Percentiles rank a stretch among this genome's conserved stretches.
These are phyloP conservation scores for Mythimna impura DNA, from an alignment of 2,888 invertebrate species.

Conservation along the genomic window DNA sequence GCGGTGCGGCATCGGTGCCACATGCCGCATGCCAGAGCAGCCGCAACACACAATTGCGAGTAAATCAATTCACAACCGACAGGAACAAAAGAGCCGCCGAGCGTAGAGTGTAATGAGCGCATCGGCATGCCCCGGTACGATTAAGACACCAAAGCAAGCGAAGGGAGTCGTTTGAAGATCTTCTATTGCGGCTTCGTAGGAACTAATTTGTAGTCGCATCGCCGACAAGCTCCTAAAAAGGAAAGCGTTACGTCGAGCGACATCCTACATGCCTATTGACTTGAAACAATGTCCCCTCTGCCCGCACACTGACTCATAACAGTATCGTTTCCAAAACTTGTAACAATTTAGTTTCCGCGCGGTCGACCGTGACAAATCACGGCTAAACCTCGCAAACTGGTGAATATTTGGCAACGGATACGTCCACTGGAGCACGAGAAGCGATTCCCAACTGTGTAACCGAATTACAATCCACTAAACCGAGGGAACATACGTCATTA, in stretches of 20 bases:
- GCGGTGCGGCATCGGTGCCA: slow-evolving; percentile 41
- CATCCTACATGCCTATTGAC: slow-evolving; percentile 79
- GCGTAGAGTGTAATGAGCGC: slow-evolving; percentile 74
- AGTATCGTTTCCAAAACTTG: slow-evolving; percentile 67
- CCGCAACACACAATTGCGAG: slow-evolving; percentile 81
- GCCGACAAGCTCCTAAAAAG: slow-evolving; percentile 75
- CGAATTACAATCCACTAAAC: slow-evolving; percentile 82
- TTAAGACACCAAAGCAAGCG: slow-evolving; percentile 73
- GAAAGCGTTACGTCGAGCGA: slow-evolving; percentile 73
- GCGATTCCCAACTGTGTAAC: slow-evolving; percentile 75
- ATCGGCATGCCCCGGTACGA: slow-evolving; percentile 72
- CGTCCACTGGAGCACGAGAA: slow-evolving; percentile 67
- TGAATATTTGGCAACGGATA: slow-evolving; percentile 75
- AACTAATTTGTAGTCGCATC: slow-evolving; percentile 83
- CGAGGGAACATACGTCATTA: slow-evolving; percentile 82
- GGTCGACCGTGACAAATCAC: slow-evolving; percentile 69
- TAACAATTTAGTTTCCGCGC: slow-evolving; percentile 64
- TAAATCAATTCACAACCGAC: slow-evolving; percentile 84
- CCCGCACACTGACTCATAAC: slow-evolving; percentile 66
- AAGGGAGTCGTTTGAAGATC: slow-evolving; percentile 76
- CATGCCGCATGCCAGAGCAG: slow-evolving; percentile 51
- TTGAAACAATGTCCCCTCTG: slow-evolving; percentile 74
- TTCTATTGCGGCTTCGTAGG: slow-evolving; percentile 71
- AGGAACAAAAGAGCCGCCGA: slow-evolving; percentile 78
- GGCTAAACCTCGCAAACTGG: slow-evolving; percentile 63